Conservation (phyloP, 30 jellyfish, hydroid and myxozoan genomes). For the Haliclystus octoradiatus region DNA sequence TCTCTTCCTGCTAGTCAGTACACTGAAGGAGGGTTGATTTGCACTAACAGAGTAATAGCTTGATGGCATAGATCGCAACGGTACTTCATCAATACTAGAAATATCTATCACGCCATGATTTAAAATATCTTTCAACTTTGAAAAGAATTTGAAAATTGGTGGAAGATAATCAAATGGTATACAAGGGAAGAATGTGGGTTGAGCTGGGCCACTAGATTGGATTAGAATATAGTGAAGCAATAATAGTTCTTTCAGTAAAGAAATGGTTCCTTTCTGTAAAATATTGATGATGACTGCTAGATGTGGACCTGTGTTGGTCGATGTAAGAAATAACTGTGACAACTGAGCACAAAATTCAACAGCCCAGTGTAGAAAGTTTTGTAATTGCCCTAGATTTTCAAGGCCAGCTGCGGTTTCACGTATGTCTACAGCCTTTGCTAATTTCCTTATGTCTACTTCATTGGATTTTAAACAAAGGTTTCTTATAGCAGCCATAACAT, state of each 20-base stretch:
- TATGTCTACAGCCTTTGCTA: slow-evolving; percentile 36
- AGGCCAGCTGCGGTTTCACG: slow-evolving; percentile 16
- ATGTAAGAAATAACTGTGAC: slow-evolving; percentile 27
- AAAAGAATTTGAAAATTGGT: slow-evolving; percentile 39
- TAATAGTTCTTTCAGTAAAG: slow-evolving; percentile 28
- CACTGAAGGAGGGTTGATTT: slow-evolving; percentile 48
- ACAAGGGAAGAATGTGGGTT: slow-evolving; percentile 31
- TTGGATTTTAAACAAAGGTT: slow-evolving; percentile 23
- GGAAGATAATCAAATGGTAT: slow-evolving; percentile 37
- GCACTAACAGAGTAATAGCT: slow-evolving; percentile 37
- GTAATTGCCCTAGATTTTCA: slow-evolving; percentile 11
- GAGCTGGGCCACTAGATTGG: slow-evolving; percentile 31
- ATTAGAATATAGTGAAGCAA: slow-evolving; percentile 35
- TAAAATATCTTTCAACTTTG: slow-evolving; percentile 31
- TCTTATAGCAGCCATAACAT: slow-evolving; percentile 14
- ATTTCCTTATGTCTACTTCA: slow-evolving; percentile 39
- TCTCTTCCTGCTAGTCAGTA: slow-evolving; percentile 6
- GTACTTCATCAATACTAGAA: slow-evolving; percentile 36
- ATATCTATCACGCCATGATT: slow-evolving; percentile 14
- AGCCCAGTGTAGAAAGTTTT: slow-evolving; percentile 57
- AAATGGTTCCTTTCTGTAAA: slow-evolving; percentile 7
- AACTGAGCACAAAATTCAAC: slow-evolving; percentile 42
- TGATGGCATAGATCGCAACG: slow-evolving; percentile 47
- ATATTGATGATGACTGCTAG: slow-evolving; percentile 14
- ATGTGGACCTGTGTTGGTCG: slow-evolving; percentile 20